A percentile compares a stretch with the other conserved stretches of the same genome.
Evolutionary conservation across 2,888 invertebrate species (phyloP).

Genomic region (Amphiduros pacificus): DNA sequence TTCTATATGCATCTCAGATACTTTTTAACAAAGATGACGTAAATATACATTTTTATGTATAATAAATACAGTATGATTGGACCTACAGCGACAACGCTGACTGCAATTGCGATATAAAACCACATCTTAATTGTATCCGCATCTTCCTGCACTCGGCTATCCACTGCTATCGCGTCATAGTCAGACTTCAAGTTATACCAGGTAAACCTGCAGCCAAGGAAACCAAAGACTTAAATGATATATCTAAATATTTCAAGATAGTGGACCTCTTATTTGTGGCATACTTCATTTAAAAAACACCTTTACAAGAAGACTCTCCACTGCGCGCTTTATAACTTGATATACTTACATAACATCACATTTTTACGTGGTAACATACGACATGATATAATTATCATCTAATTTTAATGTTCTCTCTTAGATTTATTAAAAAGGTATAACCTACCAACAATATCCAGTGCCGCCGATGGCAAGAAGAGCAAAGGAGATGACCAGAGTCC

Average conservation of each 20-base stretch:
- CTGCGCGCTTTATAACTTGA: no score
- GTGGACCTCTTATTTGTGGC: no score
- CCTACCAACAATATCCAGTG: conserved; percentile 67
- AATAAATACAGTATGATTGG: not conserved
- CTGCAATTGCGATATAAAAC: conserved; percentile 4
- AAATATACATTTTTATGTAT: not conserved
- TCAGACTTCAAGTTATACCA: conserved; percentile 16
- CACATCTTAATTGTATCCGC: conserved; percentile 4
- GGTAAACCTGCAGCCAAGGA: conserved; percentile 22
- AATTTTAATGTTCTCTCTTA: no score
- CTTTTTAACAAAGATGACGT: no score
- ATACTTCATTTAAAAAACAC: no score
- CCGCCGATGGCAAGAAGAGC: conserved; percentile 64
- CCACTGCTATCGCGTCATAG: not conserved
- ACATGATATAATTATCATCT: no score
- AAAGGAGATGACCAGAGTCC: conserved; percentile 66
- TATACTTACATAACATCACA: no score
- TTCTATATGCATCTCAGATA: not conserved
- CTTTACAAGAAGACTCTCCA: no score
- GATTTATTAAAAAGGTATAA: no score
- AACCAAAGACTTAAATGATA: no score
- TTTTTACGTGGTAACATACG: no score
- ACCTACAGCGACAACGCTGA: not conserved
- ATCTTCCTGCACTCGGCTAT: not conserved
- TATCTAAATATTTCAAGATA: no score